Conservation (phyloP, 2,113 vertebrate species). For the Cynocephalus volans region DNA sequence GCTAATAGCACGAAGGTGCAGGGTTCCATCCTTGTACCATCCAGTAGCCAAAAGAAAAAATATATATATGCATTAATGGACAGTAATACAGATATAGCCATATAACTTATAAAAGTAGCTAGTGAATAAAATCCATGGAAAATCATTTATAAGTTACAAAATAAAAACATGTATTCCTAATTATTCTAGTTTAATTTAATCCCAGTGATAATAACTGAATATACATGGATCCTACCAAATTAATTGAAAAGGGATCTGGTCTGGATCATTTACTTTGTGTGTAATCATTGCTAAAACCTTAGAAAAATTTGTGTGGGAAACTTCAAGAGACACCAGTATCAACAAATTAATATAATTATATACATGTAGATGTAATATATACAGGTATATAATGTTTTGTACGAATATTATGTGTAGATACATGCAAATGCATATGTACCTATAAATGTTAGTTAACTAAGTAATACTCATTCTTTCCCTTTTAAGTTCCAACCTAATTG, state of each 20-base stretch:
- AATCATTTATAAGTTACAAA: neutral
- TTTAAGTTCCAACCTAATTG: neutral
- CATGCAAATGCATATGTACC: neutral
- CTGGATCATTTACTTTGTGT: conserved; percentile 3
- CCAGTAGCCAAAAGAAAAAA: no score
- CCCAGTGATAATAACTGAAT: conserved; percentile 14
- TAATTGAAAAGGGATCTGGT: neutral
- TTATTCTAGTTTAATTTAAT: conserved; percentile 33
- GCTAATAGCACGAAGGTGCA: no score
- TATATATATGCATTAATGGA: neutral
- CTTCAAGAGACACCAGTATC: neutral
- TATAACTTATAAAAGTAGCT: neutral
- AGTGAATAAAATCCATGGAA: neutral
- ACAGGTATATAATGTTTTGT: neutral
- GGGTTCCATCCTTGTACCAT: no score
- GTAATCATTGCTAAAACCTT: conserved; percentile 8
- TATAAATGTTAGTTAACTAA: neutral
- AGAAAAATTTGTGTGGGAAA: neutral
- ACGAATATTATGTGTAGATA: neutral
- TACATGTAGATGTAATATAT: neutral
- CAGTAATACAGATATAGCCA: neutral
- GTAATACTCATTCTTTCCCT: neutral
- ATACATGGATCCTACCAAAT: neutral
- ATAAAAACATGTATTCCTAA: neutral
- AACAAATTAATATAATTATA: neutral